These are phyloP conservation scores for Coleophora deauratella DNA, from an alignment of 2,888 invertebrate genomes.

Conservation along the genomic window DNA sequence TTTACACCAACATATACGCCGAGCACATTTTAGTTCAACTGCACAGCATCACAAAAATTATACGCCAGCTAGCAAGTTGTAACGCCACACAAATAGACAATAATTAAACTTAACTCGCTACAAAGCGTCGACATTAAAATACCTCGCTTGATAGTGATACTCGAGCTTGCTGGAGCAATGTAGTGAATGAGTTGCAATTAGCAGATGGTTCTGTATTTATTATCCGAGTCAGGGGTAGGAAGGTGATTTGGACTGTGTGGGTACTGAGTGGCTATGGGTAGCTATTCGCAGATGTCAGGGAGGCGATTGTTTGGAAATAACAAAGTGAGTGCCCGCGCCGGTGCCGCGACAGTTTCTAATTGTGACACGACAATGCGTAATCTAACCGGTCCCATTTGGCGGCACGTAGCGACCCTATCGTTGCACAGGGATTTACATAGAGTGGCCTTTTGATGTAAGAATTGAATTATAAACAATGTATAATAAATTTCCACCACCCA, in stretches of 20 bases:
- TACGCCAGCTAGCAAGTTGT: too few relatives aligned
- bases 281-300: constrained; percentile 49
- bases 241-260: not conserved
- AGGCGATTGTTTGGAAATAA: constrained; percentile 65
- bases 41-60: too few relatives aligned
- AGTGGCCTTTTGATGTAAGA: too few relatives aligned
- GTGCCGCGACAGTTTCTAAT: constrained; percentile 66
- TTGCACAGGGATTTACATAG: constrained; percentile 24
- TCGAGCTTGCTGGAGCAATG: constrained; percentile 1
- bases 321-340: constrained; percentile 47
- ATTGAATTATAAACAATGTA: too few relatives aligned
- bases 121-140: constrained; percentile 14
- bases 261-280: constrained; percentile 3
- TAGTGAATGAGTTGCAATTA: constrained; percentile 48
- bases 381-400: constrained; percentile 65
- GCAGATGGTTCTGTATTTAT: constrained; percentile 47
- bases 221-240: constrained; percentile 17
- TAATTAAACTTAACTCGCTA: not conserved
- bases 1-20: too few relatives aligned
- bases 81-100: constrained; percentile 20
- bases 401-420: constrained; percentile 49
- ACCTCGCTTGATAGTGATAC: constrained; percentile 11
- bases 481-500: too few relatives aligned
- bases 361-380: constrained; percentile 69
- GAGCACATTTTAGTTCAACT: too few relatives aligned